Base-by-base conservation (phyloP, 37 sponge, comb jelly and placozoan genomes). In the Halisarca cf. caerulea region DNA sequence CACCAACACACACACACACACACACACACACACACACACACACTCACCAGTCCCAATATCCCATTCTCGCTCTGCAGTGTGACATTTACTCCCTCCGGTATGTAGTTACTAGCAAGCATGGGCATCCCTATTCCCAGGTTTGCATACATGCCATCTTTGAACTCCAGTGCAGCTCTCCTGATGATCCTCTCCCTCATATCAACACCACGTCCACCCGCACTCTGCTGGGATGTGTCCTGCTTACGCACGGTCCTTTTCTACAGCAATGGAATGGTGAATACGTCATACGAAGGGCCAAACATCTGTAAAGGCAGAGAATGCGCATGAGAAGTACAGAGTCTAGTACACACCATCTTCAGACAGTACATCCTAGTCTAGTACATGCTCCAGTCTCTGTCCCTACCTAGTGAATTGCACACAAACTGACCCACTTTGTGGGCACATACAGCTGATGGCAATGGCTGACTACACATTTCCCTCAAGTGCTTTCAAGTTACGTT, bases 91-190 rank as follows among this genome's bases (percentile, higher is more conserved):
- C 84, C 91, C 21, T 81, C 42, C 15, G 96, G 92, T n/a, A 98
- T 94, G 90, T 89, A 96, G 83, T 98, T 98, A 58, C 91, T 90
- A 21, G 95, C 96, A 42, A 90, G 82, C 91, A 94, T 95, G 21
- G 99, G 99, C 32, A 98, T 94, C 11, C 99, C 99, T 78, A 98
- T 98, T 8, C 99, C 97, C 25, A 96, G 88, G 86, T 96, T 96
- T 17, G 78, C 97, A 82, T 90, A 92, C 98, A 97, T 97, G 17
- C 98, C 98, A 83, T 97, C 93, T 54, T 84, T 90, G 70, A 98
- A 96, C 78, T 98, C 99, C 70, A 92, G 83, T 24, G 99, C 96
- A 41, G 95, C 96, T 83, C 99, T 72, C 20, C 91, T 79, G 24
- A 92, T 83, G 55, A 98, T 98, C 83, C 93, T 84, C 79, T 93